Evolutionary conservation across 1,140 invertebrate species (phyloP).

Genomic region (Phymastichus coffea): DNA sequence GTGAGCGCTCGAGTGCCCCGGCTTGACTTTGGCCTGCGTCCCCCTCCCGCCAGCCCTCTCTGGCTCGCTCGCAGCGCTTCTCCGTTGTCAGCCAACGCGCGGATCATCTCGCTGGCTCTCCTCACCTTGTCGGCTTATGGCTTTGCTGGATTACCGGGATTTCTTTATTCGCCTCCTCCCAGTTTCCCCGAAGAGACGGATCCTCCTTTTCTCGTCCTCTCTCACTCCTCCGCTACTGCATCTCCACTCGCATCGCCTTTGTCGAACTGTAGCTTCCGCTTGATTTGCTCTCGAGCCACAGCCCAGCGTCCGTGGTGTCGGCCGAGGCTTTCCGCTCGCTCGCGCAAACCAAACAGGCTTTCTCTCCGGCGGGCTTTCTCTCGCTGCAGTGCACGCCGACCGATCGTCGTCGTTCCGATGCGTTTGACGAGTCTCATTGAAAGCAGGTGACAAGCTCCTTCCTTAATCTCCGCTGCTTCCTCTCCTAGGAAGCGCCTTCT

Average conservation of each 20-base stretch:
- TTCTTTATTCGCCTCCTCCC: constrained; percentile 39
- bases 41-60: neutral
- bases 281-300: neutral
- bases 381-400: no score
- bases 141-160: constrained; percentile 44
- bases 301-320: neutral
- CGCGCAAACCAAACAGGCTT: no score
- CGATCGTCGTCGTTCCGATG: no score
- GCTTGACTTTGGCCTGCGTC: constrained; percentile 46
- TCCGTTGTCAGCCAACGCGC: neutral
- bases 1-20: constrained; percentile 35
- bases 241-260: neutral
- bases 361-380: no score
- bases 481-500: no score
- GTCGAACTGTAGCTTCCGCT: neutral
- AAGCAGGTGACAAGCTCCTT: no score
- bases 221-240: neutral
- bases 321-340: neutral
- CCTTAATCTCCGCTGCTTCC: no score
- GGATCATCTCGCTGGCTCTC: constrained; percentile 32
- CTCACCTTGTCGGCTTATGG: constrained; percentile 45
- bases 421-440: no score
- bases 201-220: neutral
- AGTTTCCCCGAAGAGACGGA: constrained; percentile 12
- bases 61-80: neutral